Evolutionary conservation across 92 coral and sea anemone genomes (phyloP).

Genomic region (Nematostella vectensis): DNA sequence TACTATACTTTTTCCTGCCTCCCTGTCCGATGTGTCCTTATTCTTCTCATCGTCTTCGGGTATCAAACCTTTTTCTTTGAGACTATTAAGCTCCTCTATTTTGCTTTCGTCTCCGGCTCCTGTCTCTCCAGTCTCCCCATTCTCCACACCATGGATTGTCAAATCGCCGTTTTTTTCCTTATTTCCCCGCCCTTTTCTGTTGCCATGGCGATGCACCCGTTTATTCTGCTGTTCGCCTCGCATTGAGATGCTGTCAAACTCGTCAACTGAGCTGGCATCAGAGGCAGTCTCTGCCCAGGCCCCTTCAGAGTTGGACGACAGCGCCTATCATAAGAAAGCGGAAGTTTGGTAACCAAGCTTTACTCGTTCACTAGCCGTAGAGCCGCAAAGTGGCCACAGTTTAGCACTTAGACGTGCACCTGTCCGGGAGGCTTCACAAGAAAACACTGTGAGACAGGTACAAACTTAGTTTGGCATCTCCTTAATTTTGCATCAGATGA

Average conservation of each 20-base stretch:
- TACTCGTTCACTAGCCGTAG: background rate
- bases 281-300: slow-evolving; percentile 70
- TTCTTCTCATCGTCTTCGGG: slow-evolving; percentile 2
- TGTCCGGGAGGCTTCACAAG: no score
- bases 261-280: slow-evolving; percentile 63
- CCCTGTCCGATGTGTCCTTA: slow-evolving; percentile 3
- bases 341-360: background rate
- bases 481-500: no score
- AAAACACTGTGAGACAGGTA: no score
- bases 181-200: background rate
- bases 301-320: slow-evolving; percentile 59
- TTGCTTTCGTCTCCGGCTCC: background rate
- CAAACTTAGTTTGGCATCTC: no score
- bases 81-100: background rate
- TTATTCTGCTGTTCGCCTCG: slow-evolving; percentile 11
- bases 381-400: background rate
- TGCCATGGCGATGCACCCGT: background rate
- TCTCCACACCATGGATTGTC: no score
- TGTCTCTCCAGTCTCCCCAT: background rate
- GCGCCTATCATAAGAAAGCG: slow-evolving; percentile 23
- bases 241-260: slow-evolving; percentile 47
- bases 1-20: background rate
- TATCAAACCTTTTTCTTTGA: background rate
- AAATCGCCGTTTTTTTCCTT: background rate
- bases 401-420: no score